These are phyloP conservation scores for Sialia sialis DNA, from an alignment of 2,113 vertebrate species.

Conservation along the genomic window DNA sequence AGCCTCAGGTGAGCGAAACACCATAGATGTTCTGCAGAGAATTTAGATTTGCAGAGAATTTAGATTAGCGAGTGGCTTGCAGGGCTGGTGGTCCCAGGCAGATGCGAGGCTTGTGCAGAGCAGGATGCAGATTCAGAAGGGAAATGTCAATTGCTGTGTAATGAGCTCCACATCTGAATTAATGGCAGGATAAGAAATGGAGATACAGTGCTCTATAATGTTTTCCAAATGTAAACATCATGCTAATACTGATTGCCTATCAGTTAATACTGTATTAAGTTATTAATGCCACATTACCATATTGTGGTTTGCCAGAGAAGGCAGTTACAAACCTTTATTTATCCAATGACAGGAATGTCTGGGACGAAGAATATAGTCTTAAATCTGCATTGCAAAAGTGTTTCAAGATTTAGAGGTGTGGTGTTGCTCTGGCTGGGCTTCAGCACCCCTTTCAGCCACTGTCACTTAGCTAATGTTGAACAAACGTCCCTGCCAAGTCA, in stretches of 20 bases:
- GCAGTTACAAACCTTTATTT: background rate
- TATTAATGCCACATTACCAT: background rate
- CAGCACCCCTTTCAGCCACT: background rate
- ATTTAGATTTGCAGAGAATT: background rate
- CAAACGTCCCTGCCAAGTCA: background rate
- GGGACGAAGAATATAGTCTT: background rate
- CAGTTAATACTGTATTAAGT: background rate
- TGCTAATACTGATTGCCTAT: background rate
- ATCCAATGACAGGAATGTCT: background rate
- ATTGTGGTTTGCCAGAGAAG: fast-evolving
- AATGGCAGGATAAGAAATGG: background rate
- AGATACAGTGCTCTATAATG: background rate
- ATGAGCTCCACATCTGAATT: background rate
- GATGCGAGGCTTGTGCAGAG: fast-evolving
- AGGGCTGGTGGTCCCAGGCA: background rate
- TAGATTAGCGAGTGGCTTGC: fast-evolving
- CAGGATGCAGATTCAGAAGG: background rate
- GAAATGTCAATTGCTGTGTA: background rate
- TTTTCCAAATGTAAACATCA: background rate
- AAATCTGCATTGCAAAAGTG: background rate
- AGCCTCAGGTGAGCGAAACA: fast-evolving
- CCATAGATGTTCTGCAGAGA: background rate
- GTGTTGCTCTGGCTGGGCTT: background rate
- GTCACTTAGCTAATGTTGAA: background rate
- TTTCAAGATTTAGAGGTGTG: background rate